Evolutionary conservation across 1,140 invertebrate genomes (phyloP).

Genomic region (Pantala flavescens): DNA sequence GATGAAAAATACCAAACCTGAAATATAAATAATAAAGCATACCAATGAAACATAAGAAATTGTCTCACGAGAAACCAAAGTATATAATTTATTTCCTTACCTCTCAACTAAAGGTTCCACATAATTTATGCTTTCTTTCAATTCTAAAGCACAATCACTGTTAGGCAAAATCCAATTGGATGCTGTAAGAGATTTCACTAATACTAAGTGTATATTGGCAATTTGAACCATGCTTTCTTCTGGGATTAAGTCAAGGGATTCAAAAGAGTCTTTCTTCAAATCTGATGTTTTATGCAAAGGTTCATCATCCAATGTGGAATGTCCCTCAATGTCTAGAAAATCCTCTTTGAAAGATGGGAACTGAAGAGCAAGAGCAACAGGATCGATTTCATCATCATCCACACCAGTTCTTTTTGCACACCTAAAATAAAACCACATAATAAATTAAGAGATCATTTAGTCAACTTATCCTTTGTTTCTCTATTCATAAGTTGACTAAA

Average conservation of each 20-base stretch:
- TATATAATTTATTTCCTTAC: background rate
- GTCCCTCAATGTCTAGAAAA: conserved; percentile 1
- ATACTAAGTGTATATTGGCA: background rate
- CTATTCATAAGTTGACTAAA: no score
- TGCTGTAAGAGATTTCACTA: background rate
- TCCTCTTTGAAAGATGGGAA: background rate
- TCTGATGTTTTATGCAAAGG: no score
- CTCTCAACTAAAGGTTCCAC: background rate
- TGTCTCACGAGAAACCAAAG: background rate
- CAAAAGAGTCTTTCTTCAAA: no score
- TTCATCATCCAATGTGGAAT: no score
- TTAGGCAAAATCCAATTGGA: background rate
- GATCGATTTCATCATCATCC: background rate
- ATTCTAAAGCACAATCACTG: background rate
- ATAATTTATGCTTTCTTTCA: conserved; percentile 9
- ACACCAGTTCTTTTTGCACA: background rate
- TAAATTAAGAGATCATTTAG: no score
- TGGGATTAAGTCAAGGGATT: no score
- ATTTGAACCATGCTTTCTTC: background rate
- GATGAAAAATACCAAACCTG: background rate
- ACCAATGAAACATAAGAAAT: background rate
- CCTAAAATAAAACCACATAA: background rate
- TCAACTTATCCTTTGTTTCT: no score
- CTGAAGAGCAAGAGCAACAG: background rate
- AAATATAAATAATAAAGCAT: background rate